Evolutionary conservation across 2,113 vertebrate genomes (phyloP).

Genomic region (Globicephala melas): DNA sequence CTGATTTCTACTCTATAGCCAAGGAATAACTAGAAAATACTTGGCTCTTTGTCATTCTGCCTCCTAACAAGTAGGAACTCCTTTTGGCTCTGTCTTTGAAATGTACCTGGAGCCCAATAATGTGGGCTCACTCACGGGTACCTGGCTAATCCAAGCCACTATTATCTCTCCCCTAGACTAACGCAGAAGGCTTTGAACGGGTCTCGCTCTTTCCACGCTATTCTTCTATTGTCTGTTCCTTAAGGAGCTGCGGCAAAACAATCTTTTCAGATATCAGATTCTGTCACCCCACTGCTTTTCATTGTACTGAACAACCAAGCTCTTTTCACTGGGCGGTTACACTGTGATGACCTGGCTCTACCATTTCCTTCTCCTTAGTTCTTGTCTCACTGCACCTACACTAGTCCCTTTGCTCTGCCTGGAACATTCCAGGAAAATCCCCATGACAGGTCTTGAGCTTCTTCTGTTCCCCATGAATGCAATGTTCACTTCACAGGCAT

Average conservation of each 20-base stretch:
- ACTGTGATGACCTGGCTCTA: background rate
- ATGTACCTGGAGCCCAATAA: background rate
- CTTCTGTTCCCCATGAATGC: too few relatives aligned
- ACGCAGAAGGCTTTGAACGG: background rate
- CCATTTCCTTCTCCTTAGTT: background rate
- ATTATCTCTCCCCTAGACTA: background rate
- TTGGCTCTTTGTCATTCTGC: background rate
- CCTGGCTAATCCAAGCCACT: rapidly evolving
- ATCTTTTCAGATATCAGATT: background rate
- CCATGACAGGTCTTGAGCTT: background rate
- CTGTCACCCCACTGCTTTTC: background rate
- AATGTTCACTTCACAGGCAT: background rate
- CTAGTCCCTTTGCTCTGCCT: rapidly evolving
- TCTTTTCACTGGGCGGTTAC: background rate
- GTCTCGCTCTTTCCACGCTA: background rate
- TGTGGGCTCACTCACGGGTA: background rate
- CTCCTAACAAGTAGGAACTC: background rate
- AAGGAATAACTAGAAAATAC: background rate
- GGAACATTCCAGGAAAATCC: background rate
- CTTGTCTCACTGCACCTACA: rapidly evolving
- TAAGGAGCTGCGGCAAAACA: too few relatives aligned
- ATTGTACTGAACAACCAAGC: rapidly evolving
- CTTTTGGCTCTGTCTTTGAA: background rate
- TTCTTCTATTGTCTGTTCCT: background rate
- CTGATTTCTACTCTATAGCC: background rate